Percentiles rank a stretch among this genome's conserved stretches.
Evolutionary conservation across 2,888 invertebrate species (phyloP).

Genomic region (Norana najaformis): DNA sequence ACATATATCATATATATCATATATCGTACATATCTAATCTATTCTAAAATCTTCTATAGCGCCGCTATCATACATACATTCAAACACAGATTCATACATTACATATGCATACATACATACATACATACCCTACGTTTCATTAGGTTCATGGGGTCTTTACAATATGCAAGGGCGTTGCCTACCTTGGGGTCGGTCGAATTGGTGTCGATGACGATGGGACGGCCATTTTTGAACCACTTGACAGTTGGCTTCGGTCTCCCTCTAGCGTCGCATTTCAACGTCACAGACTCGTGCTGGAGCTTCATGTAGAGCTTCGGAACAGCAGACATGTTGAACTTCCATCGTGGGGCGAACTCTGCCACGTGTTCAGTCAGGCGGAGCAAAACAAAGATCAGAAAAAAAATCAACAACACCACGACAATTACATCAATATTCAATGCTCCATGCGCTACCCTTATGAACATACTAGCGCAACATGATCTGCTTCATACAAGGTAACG

Average conservation of each 20-base stretch:
- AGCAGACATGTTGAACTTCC: background rate
- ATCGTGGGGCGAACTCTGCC: background rate
- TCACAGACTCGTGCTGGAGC: constrained; percentile 27
- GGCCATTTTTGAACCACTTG: constrained; percentile 27
- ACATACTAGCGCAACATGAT: no score
- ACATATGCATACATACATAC: no score
- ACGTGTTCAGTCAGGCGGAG: background rate
- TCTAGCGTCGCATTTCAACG: constrained; percentile 19
- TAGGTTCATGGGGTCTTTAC: no score
- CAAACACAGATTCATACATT: no score
- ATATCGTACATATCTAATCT: no score
- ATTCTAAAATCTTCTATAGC: no score
- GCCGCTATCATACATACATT: no score
- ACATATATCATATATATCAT: no score
- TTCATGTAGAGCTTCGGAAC: background rate
- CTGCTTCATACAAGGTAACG: no score
- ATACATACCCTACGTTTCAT: no score
- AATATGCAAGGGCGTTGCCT: background rate
- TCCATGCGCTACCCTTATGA: background rate
- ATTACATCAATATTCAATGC: no score
- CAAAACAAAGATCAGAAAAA: background rate
- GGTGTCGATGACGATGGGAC: background rate
- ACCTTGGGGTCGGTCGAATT: background rate
- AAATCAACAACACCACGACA: no score
- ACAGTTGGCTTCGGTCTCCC: constrained; percentile 9